Evolutionary conservation across 37 sponge, comb jelly and placozoan species (phyloP), one percentile per base, ranked within the genome.

Genomic region (Cladorhizidae sp.): DNA sequence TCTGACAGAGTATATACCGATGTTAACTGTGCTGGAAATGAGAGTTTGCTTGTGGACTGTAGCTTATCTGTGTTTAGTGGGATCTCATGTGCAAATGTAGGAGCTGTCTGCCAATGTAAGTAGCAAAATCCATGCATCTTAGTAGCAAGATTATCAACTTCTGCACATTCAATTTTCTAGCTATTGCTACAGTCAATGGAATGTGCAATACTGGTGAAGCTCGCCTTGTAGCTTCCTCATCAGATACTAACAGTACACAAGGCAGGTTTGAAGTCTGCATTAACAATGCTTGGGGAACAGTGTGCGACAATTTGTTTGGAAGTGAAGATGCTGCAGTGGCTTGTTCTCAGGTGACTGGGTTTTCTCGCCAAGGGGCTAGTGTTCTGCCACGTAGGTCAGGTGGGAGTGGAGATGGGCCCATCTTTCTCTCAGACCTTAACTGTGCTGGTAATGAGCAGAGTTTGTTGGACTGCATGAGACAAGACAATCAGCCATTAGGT

Each of bases 21-120:
- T 36, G 40, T 68, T 32, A 36, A 33, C 39, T 68, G 69, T 38
- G 8, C 40, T 33, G 69, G 69, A 8, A 36, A 31, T 68, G 69
- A 68, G 20, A 33, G 11, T 68, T 20, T 36, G 40, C 37, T 68
- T 17, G 3, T 36, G 3, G 69, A 68, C 11, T 68, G 69, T 20
- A 32, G 35, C 3, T 7, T 8, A 36, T 39, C 69, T 37, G 11
- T 28, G 12, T 68, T 68, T 59, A 18, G 21, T 5, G 64, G 63
- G 17, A 28, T 40, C 1, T 36, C 73, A 7, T 50, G 61, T 28
- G 11, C 49, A 15, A 72, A 59, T 32, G 32, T 73, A 25, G 82
- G 73, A 59, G 82, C 72, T 71, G 63, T 59, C 20, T 81, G 82
- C 33, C 82, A 81, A 72, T 63, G 82, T 81, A 33, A 68, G 69